Base-by-base conservation (phyloP, 1,140 invertebrate species). In the Tetranychus cinnabarinus region DNA sequence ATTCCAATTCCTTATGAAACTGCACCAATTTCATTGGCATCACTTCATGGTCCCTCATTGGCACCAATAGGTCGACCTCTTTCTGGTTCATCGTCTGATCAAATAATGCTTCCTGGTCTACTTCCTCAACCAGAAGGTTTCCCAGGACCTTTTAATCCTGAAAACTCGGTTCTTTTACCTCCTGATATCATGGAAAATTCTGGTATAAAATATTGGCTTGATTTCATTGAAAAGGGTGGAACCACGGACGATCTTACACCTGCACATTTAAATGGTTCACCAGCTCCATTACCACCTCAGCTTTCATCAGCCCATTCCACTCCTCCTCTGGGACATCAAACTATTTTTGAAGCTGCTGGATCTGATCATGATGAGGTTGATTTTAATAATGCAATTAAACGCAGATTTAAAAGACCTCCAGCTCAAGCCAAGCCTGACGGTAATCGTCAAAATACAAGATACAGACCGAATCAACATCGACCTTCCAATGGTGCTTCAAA, bases 171-270 rank as follows among this genome's bases (percentile, higher is more conserved):
- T 15, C 33, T 63, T 8, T 36, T 60, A 13, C n/a, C 58, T 10
- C 59, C 62, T 15, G 10, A 60, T 52, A 33, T 60, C 13, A 35
- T 59, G 5, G 59, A 63, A 37, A 47, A 55, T 35, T 52, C 47
- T 15, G 63, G 60, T 5, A 64, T 64, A 10, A 52, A 64, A 35
- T 61, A 64, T 56, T 64, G 63, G 63, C 56, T 64, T 4, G 55
- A 61, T 52, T 64, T 61, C 31, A 58, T 64, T 39, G 63, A 64
- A 55, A 34, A 58, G 34, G 48, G 46, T n/a, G 33, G 33, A 57
- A 60, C 12, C 10, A 46, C 31, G 33, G 60, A 61, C 10, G 63
- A 59, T 33, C 15, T 15, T 46, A 13, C 57, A 1, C 23, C 39
- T 31, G 6, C 58, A 47, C 39, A 42, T 42, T 42, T 6, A 6